Base-by-base conservation (phyloP, 2,797 vertebrate species). In the Todus mexicanus region DNA sequence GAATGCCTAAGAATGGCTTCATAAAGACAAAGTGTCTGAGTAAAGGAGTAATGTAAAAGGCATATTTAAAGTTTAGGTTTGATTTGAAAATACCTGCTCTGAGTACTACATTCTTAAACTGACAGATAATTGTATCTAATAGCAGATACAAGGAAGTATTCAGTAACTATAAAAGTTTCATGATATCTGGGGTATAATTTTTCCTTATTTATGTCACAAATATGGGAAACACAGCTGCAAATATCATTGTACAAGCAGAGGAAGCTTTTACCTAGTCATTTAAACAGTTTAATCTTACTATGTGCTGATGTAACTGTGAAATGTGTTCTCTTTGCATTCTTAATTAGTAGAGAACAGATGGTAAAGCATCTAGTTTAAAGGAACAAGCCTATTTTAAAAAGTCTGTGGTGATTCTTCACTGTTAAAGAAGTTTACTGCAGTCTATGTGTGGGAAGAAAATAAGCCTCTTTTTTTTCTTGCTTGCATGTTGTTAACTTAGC, bases 271-370 rank as follows among this genome's bases (percentile, higher is more conserved):
- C 43, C 33, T 50, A 53, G 47, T 42, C 23, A 53, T 83, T 94
- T 56, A 61, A 93, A 64, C 33, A 56, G 63, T 61, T 73, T 60
- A 61, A 12, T 81, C 57, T 86, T 91, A 61, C 66, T 60, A 17
- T 75, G 48, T 92, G 76, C 72, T 60, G 71, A 71, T 75, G 65
- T 54, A 66, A 47, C 45, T 74, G 79, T 79, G 61, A 59, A 68
- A 80, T 75, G 64, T 70, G n/a, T 45, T 96, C 61, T 83, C 74
- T 87, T 87, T 92, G 76, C 73, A 57, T 87, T 89, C 61, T 72
- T 87, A 76, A 95, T 93, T 80, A 83, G 71, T 16, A 9, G 8
- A 37, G 75, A 92, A 66, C 88, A 97, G 94, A 93, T 92, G 94
- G 93, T 57, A 64, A 80, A 25, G 40, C 42, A 92, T 87, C 73